phyloP scores from a whole-genome alignment of 2,113 vertebrate species.

The Anthoscopus minutus region DNA sequence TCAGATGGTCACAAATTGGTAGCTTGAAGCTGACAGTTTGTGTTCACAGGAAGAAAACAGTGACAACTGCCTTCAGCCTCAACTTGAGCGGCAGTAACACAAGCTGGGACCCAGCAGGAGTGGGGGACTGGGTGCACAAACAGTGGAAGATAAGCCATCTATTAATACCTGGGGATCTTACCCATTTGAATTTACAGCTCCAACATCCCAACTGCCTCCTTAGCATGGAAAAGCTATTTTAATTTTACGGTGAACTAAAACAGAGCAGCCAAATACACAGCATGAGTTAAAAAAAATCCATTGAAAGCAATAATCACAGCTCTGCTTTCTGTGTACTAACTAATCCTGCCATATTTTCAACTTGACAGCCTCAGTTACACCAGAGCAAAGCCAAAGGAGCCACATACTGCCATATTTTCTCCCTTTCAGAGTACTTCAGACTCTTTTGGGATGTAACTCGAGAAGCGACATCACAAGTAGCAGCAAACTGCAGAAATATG shows the following conservation, averaged over 20 bases:
- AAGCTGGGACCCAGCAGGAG: neutral
- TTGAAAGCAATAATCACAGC: conserved; percentile 19
- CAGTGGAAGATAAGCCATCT: neutral
- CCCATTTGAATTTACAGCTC: neutral
- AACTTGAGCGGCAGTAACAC: neutral
- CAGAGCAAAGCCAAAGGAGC: conserved; percentile 12
- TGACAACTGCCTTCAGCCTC: neutral
- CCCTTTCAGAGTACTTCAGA: neutral
- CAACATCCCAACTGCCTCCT: neutral
- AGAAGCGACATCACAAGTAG: neutral
- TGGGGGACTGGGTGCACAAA: neutral
- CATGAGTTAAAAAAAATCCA: conserved; percentile 21
- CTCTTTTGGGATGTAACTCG: neutral
- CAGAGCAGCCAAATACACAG: conserved; percentile 6
- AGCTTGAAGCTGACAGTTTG: conserved; percentile 7
- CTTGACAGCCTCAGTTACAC: neutral
- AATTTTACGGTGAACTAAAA: neutral
- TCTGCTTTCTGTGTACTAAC: neutral
- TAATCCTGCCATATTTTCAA: conserved; percentile 17
- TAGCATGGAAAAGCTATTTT: neutral
- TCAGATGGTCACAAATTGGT: conserved; percentile 41
- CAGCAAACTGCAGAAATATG: neutral
- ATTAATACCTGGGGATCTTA: neutral
- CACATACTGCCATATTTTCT: neutral
- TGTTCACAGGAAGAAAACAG: neutral